Percentiles rank a stretch among this genome's conserved stretches.
These are phyloP conservation scores for Indicator maculatus DNA, from an alignment of 2,113 vertebrate genomes.

Conservation along the genomic window DNA sequence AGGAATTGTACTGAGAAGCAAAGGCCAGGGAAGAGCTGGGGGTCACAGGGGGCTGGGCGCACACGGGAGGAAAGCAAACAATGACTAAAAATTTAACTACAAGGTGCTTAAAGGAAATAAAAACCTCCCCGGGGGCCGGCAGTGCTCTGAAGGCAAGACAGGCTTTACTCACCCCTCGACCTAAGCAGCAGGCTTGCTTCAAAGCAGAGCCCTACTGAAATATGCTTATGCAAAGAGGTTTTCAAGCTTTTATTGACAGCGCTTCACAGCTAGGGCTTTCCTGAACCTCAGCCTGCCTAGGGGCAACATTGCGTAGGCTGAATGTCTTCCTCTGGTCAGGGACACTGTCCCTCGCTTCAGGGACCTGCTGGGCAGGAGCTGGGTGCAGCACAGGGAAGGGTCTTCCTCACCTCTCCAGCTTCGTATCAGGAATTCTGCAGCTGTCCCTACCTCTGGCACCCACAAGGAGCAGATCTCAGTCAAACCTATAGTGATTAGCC, in stretches of 20 bases:
- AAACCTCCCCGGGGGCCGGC: conserved; percentile 51
- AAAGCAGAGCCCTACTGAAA: conserved; percentile 47
- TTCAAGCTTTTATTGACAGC: conserved; percentile 66
- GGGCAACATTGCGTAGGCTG: not conserved
- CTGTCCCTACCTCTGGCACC: conserved; percentile 1
- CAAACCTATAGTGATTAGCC: conserved; percentile 13
- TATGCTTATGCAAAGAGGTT: conserved; percentile 59
- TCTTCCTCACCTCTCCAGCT: not conserved
- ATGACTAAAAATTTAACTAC: conserved; percentile 62
- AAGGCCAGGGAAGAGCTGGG: not conserved
- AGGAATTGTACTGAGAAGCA: conserved; percentile 8
- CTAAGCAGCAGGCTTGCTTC: conserved; percentile 64
- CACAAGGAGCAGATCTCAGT: conserved; percentile 34
- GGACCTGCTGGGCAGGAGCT: not conserved
- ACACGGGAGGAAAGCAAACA: conserved; percentile 40
- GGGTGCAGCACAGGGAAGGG: not conserved
- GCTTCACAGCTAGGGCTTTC: conserved; percentile 50
- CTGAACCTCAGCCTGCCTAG: conserved; percentile 23
- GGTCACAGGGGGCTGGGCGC: conserved; percentile 8
- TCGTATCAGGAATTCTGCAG: not conserved
- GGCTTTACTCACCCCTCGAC: conserved; percentile 54
- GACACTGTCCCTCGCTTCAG: not conserved
- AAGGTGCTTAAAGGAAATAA: conserved; percentile 55
- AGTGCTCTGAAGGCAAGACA: conserved; percentile 42
- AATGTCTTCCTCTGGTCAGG: conserved; percentile 13